Conservation (phyloP, 2,888 invertebrate species). For the Dorcus hopei region DNA sequence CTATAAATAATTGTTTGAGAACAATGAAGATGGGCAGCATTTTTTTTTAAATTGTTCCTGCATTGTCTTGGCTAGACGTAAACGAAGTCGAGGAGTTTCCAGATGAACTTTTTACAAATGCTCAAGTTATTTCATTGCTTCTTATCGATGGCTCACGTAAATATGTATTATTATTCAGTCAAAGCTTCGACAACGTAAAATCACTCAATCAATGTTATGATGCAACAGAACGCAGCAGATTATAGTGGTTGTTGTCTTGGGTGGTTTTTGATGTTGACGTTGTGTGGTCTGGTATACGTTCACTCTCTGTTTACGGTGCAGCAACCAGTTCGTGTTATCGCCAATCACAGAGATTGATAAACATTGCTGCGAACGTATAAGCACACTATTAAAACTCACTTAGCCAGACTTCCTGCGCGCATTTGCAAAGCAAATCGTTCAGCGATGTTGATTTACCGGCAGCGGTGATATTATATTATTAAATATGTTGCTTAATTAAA, state of each 20-base stretch:
- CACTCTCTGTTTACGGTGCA: neutral
- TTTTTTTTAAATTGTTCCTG: no score
- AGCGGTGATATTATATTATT: no score
- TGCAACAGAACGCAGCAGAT: neutral
- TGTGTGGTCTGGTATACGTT: neutral
- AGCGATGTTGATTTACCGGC: neutral
- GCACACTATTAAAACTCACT: neutral
- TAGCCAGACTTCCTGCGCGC: neutral
- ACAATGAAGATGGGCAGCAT: no score
- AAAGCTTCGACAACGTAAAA: neutral
- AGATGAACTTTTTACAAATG: no score
- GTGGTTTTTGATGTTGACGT: neutral
- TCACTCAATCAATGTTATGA: neutral
- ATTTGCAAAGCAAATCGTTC: neutral
- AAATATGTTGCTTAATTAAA: no score
- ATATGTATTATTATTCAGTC: neutral
- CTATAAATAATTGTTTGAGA: no score
- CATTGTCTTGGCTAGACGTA: no score
- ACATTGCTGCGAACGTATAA: neutral
- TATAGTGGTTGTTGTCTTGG: neutral
- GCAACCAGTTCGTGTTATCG: conserved; percentile 1
- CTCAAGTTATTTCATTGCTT: no score
- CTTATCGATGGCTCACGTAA: no score
- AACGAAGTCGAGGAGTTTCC: no score
- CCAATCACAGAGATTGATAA: neutral